A percentile compares a stretch with the other conserved stretches of the same genome.
phyloP scores from a whole-genome alignment of 2,888 invertebrate species.

The Drosophila vallismaia region DNA sequence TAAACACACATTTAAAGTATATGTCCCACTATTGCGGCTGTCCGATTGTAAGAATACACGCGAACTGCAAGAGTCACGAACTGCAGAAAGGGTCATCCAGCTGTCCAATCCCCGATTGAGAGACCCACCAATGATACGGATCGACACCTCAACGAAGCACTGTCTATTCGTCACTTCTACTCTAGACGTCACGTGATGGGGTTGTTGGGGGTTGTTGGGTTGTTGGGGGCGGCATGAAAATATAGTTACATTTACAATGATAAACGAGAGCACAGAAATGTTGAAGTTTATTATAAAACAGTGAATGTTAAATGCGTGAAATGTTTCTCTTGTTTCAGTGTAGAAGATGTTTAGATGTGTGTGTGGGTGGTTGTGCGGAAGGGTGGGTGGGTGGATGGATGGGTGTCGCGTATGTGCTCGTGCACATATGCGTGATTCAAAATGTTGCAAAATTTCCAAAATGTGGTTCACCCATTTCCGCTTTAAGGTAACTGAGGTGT shows the following conservation, averaged over 20 bases:
- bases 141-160: neutral
- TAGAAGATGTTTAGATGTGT: neutral
- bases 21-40: conserved; percentile 10
- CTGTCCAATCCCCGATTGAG: too few relatives aligned
- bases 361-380: conserved; percentile 4
- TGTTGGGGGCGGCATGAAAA: conserved; percentile 4
- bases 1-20: conserved; percentile 22
- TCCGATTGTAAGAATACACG: neutral
- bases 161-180: neutral
- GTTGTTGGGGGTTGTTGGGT: neutral
- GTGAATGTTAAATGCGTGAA: conserved; percentile 2
- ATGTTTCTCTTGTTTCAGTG: neutral
- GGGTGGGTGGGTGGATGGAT: neutral
- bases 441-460: neutral
- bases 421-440: neutral
- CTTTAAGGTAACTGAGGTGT: conserved; percentile 11
- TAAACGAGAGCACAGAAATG: conserved; percentile 26
- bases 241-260: conserved; percentile 26
- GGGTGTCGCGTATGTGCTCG: neutral
- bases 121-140: too few relatives aligned
- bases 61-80: neutral
- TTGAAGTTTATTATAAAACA: conserved; percentile 35
- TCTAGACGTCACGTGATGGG: neutral
- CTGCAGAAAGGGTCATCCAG: neutral
- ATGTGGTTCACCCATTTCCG: conserved; percentile 7